Evolutionary conservation across 2,888 invertebrate species (phyloP).

Genomic region (Rhagonycha fulva): DNA sequence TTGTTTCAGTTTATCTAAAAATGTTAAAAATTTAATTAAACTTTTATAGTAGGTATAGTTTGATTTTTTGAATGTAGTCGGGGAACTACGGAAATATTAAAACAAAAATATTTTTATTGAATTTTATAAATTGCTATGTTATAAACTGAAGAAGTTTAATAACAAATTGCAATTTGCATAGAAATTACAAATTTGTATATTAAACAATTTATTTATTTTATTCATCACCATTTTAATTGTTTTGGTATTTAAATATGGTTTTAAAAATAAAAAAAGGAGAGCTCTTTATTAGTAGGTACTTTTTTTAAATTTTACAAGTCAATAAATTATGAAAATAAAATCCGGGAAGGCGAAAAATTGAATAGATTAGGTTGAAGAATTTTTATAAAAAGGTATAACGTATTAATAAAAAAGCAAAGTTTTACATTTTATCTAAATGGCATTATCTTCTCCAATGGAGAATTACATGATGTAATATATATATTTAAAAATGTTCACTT

Average conservation of each 20-base stretch:
- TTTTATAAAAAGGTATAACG: not conserved
- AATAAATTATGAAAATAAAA: not conserved
- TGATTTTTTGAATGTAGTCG: too few species aligned
- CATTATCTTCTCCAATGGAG: not conserved
- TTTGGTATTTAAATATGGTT: not conserved
- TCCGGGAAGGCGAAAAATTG: not conserved
- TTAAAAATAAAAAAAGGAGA: not conserved
- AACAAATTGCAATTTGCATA: too few species aligned
- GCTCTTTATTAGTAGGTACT: not conserved
- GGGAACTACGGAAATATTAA: too few species aligned
- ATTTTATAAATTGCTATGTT: too few species aligned
- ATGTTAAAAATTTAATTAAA: too few species aligned
- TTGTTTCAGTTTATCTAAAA: not conserved
- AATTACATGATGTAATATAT: not conserved
- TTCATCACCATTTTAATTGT: too few species aligned
- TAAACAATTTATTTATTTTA: too few species aligned
- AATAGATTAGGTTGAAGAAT: not conserved
- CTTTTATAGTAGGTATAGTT: too few species aligned
- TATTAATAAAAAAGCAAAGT: not conserved
- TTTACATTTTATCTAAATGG: not conserved
- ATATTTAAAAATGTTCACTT: too few species aligned
- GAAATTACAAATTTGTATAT: too few species aligned
- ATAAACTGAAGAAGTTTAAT: too few species aligned
- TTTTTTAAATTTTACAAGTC: not conserved
- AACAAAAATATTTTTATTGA: too few species aligned